Conservation (phyloP, 1,140 invertebrate species). For the Drosophila mauritiana region DNA sequence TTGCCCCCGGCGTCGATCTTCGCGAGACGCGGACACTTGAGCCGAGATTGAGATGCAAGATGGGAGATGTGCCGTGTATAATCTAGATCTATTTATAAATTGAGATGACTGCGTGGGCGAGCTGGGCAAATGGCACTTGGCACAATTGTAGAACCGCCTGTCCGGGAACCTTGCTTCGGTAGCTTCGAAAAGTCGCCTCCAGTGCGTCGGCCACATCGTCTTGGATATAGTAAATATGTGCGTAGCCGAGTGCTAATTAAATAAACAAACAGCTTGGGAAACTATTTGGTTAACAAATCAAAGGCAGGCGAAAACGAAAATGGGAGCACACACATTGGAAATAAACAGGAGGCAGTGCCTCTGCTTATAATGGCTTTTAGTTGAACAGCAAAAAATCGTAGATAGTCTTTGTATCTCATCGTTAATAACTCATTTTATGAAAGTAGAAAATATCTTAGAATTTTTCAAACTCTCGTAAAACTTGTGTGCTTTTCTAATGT, state of each 20-base stretch:
- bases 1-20: constrained; percentile 3
- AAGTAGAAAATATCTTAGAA: background rate
- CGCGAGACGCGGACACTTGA: constrained; percentile 36
- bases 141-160: constrained; percentile 30
- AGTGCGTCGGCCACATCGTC: background rate
- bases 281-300: constrained; percentile 70
- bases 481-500: no score
- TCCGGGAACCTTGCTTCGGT: constrained; percentile 3
- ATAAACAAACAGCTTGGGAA: constrained; percentile 76
- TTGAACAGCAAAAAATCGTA: background rate
- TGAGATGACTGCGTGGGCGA: constrained; percentile 42
- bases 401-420: background rate
- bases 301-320: constrained; percentile 42
- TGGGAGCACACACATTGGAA: constrained; percentile 20
- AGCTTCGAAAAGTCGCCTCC: background rate
- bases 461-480: no score
- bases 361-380: constrained; percentile 14
- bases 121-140: constrained; percentile 55
- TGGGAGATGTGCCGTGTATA: background rate
- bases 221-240: no score
- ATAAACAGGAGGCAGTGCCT: constrained; percentile 15
- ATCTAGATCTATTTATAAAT: constrained; percentile 50
- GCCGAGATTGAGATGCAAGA: constrained; percentile 57
- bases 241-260: constrained; percentile 62
- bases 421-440: background rate